These are phyloP conservation scores for Venturia canescens DNA, from an alignment of 1,140 invertebrate genomes.

Conservation along the genomic window DNA sequence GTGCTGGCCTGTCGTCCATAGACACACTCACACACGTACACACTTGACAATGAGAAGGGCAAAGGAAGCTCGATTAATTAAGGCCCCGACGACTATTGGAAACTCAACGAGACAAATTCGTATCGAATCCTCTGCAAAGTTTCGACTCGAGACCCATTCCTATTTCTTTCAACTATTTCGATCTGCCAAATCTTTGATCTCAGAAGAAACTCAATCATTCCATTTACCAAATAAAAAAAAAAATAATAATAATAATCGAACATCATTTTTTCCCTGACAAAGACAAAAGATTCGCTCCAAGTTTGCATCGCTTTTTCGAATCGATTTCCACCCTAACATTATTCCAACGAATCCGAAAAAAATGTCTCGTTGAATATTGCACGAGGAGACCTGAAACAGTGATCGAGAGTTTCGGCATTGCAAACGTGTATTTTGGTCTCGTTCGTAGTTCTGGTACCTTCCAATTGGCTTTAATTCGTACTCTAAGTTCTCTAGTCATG, in stretches of 20 bases:
- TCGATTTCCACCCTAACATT: neutral
- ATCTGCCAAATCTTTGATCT: constrained; percentile 35
- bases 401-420: neutral
- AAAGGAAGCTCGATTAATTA: constrained; percentile 25
- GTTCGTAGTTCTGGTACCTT: constrained; percentile 68
- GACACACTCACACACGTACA: constrained; percentile 56
- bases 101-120: neutral
- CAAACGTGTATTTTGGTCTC: constrained; percentile 35
- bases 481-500: constrained; percentile 68
- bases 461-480: constrained; percentile 72
- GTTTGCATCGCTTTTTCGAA: too few species aligned
- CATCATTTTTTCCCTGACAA: neutral
- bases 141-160: constrained; percentile 19
- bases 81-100: constrained; percentile 38
- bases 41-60: constrained; percentile 44
- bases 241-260: neutral
- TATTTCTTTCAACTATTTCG: neutral
- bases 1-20: constrained; percentile 76
- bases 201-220: constrained; percentile 47
- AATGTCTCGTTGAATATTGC: neutral
- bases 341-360: neutral
- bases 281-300: too few species aligned
- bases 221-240: neutral
- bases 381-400: neutral
- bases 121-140: neutral